phyloP scores from a whole-genome alignment of 2,888 invertebrate genomes.

The Andrena haemorrhoa region DNA sequence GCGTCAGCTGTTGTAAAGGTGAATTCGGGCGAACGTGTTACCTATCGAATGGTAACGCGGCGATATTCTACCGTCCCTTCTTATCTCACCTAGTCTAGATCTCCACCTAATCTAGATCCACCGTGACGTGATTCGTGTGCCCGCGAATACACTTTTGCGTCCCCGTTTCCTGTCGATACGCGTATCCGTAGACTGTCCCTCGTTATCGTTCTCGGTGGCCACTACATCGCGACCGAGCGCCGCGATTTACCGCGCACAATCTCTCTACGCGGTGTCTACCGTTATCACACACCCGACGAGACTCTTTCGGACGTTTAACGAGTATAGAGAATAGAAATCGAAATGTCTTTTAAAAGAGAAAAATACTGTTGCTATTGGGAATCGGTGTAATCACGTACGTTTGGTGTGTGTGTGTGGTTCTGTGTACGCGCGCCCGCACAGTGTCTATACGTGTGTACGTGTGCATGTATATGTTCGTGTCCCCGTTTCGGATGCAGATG shows the following conservation, averaged over 20 bases:
- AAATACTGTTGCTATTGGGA: conserved; percentile 78
- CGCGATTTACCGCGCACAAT: conserved; percentile 18
- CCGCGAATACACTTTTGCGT: conserved; percentile 60
- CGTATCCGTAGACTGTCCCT: conserved; percentile 33
- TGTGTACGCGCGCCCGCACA: conserved; percentile 26
- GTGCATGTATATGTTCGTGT: conserved; percentile 10
- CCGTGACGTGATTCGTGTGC: background rate
- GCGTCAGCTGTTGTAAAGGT: background rate
- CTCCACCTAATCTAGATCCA: background rate
- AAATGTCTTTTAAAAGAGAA: conserved; percentile 78
- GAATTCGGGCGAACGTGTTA: background rate
- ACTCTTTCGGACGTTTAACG: conserved; percentile 73
- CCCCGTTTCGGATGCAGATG: background rate
- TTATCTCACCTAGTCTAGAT: background rate
- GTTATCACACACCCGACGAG: conserved; percentile 59
- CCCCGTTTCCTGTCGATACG: conserved; percentile 33
- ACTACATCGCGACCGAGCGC: conserved; percentile 25
- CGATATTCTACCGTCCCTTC: too few species aligned
- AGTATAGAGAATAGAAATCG: conserved; percentile 77
- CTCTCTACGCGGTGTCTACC: conserved; percentile 35
- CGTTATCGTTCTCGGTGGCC: conserved; percentile 32
- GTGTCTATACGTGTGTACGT: conserved; percentile 39
- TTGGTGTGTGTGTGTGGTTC: conserved; percentile 16
- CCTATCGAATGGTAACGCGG: background rate
- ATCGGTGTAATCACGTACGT: conserved; percentile 68